These are phyloP conservation scores for Caerostris extrusa DNA, from an alignment of 1,140 invertebrate genomes.

Conservation along the genomic window DNA sequence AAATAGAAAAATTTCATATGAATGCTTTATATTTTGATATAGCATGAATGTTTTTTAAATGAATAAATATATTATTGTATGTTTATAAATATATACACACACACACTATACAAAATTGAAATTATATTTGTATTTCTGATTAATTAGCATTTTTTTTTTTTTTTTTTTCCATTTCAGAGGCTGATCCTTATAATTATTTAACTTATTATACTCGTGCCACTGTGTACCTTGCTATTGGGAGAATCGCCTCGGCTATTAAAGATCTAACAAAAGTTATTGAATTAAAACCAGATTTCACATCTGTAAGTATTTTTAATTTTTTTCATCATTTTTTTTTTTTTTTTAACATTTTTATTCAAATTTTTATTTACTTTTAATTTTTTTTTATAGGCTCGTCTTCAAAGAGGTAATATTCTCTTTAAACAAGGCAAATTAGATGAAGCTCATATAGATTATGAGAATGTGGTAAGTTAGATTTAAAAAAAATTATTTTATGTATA, in stretches of 20 bases:
- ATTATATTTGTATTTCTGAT: too few species aligned
- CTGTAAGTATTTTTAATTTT: slow-evolving; percentile 83
- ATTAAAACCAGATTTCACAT: slow-evolving; percentile 95
- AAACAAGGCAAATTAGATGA: slow-evolving; percentile 93
- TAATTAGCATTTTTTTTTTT: slow-evolving; percentile 43
- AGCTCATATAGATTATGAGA: slow-evolving; percentile 91
- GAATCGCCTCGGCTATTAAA: slow-evolving; percentile 95
- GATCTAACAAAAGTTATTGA: slow-evolving; percentile 96
- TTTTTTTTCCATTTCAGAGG: slow-evolving; percentile 92
- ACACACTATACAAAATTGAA: too few species aligned
- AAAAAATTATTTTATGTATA: too few species aligned
- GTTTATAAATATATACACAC: too few species aligned
- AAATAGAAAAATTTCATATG: too few species aligned
- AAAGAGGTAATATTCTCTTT: slow-evolving; percentile 92
- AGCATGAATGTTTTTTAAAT: too few species aligned
- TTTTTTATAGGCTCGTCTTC: slow-evolving; percentile 87
- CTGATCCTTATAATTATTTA: slow-evolving; percentile 97
- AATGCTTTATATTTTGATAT: too few species aligned
- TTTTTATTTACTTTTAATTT: neutral
- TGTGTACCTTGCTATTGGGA: slow-evolving; percentile 97
- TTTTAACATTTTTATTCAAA: neutral
- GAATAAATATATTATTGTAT: too few species aligned
- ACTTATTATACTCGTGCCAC: slow-evolving; percentile 97
- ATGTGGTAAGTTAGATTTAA: slow-evolving; percentile 87
- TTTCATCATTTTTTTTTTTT: neutral